Base-by-base conservation (phyloP, 1,140 invertebrate species). In the Odontomachus brunneus region DNA sequence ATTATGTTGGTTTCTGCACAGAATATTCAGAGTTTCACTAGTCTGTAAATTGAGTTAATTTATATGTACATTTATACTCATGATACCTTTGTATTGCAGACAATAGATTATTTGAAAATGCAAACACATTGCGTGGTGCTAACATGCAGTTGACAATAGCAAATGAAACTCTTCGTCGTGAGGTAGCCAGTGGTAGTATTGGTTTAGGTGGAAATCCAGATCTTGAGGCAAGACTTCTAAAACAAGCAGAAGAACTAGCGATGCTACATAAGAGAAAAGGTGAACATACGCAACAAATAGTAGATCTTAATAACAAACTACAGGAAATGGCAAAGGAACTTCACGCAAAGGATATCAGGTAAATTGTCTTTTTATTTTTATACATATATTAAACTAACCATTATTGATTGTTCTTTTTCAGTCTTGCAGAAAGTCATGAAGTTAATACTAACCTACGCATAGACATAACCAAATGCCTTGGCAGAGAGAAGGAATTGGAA, bases 231-330 rank as follows among this genome's bases (percentile, higher is more conserved):
- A 98, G 98, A 94, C 92, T 98, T 38, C 94, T 98, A 69, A 95
- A 95, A 22, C 96, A 99, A 91, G 98, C 99, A 92, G 98, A 99
- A 95, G 98, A 99, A 93, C 93, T 99, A 4, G 98, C 98, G 11
- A 97, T 97, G 72, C 92, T 99, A 38, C 98, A 99, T 91, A 96
- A 97, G 89, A 95, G 97, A 73, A 96, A 97, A 93, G 97, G 98
- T 67, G 98, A 99, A 94, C 98, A 99, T 95, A 96, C 98, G 0
- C 98, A 99, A 92, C 97, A 98, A 94, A 97, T 99, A 78, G 97
- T 99, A 62, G 98, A 98, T 93, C 94, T 99, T 2, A 98, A 98
- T 94, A 95, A 96, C 82, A 96, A 96, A 93, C 93, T 99, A 22
- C 97, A 98, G 94, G 97, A 98, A 86, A 96, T 97, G 90, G 97